These are phyloP conservation scores for Dorcus hopei DNA, from an alignment of 2,888 invertebrate species.

Conservation along the genomic window DNA sequence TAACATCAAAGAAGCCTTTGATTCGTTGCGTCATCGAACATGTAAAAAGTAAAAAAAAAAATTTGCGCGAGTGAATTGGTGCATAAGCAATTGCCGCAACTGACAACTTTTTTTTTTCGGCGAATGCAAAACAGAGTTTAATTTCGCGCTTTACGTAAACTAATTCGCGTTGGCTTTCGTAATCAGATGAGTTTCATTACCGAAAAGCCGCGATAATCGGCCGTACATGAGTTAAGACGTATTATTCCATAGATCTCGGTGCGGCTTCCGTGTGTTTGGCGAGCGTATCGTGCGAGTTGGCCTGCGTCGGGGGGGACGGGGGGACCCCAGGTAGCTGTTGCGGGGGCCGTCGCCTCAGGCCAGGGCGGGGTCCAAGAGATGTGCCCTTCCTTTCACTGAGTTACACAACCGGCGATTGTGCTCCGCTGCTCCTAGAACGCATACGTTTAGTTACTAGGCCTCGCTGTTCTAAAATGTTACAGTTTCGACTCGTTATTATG, in stretches of 20 bases:
- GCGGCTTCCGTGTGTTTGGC: constrained; percentile 3
- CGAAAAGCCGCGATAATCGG: constrained; percentile 1
- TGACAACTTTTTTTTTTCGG: too few relatives aligned
- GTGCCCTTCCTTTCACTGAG: constrained; percentile 51
- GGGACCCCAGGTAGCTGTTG: constrained; percentile 35
- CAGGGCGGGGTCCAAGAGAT: constrained; percentile 49
- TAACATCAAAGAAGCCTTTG: too few relatives aligned
- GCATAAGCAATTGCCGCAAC: too few relatives aligned
- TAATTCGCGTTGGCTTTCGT: background rate
- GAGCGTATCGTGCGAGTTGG: constrained; percentile 1
- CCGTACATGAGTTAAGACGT: too few relatives aligned
- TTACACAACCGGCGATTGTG: constrained; percentile 44
- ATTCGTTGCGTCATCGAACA: too few relatives aligned
- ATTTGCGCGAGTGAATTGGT: too few relatives aligned
- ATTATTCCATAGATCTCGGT: background rate
- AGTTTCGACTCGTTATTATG: constrained; percentile 1
- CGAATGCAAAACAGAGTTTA: too few relatives aligned
- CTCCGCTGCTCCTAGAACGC: constrained; percentile 16
- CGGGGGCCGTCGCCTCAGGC: constrained; percentile 47
- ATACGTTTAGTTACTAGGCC: constrained; percentile 5
- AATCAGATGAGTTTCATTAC: constrained; percentile 1
- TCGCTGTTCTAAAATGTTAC: constrained; percentile 4
- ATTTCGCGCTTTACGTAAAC: too few relatives aligned
- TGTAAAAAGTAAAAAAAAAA: too few relatives aligned
- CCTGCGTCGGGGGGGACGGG: constrained; percentile 16